Evolutionary conservation across 2,888 invertebrate species (phyloP), one percentile per base, ranked within the genome.

Genomic region (Scelioninae gen. 1): DNA sequence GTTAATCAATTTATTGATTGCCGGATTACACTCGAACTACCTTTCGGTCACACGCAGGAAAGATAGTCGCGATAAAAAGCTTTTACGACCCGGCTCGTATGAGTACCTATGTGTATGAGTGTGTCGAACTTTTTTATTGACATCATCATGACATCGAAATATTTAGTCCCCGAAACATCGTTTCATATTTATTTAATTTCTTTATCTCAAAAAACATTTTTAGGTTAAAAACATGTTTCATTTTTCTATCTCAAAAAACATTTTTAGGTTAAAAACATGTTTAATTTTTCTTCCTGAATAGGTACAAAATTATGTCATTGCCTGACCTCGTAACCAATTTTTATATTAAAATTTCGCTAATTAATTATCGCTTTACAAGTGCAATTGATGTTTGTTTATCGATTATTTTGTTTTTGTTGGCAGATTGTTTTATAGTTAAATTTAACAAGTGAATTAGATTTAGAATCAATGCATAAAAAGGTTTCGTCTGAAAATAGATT

Each of bases 1-100:
- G 49, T 63, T 82, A 78, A 74, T 82, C 77, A 78, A 82, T 82
- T 68, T 82, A 82, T 82, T 49, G 82, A 82, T 82, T 62, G 63
- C 60, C 45, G 68, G 77, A 68, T 82, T 68, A 74, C 63, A 63
- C 53, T 74, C 60, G 23, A 74, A 78, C 68, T 74, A 82, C 66
- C 76, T 76, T 78, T 71, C 60, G 66, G 69, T 68, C 63, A 65
- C 69, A 81, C 75, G 56, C 16, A 56, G 45, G 15, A 58, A 62
- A 68, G 77, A 65, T 72, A 77, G 72, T 38, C 40, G 53, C 60
- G 82, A 82, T 82, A 82, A 82, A 81, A 75, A 76, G 62, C 58
- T 75, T 75, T 71, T 81, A 81, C 71, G 63, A 75, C 51, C 43
- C 10, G 15, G 13, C 45, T 38, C 13, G 13, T 34, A 10, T 10